Conservation (phyloP, 2,797 vertebrate species). For the Mastacembelus armatus region DNA sequence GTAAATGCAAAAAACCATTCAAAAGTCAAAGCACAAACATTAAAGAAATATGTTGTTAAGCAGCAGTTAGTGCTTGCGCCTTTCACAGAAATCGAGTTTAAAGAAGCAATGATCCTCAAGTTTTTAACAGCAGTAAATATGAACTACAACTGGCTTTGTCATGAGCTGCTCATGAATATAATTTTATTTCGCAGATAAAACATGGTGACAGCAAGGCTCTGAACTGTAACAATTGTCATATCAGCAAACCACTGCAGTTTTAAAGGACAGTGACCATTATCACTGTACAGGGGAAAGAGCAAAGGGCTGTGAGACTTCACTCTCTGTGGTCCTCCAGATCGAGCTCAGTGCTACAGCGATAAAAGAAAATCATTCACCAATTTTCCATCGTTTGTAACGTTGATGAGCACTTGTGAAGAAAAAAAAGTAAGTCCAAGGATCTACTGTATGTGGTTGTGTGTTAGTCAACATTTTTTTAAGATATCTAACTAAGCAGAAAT, state of each 20-base stretch:
- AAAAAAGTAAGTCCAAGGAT: conserved; percentile 5
- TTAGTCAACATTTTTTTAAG: conserved; percentile 53
- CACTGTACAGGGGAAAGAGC: conserved; percentile 5
- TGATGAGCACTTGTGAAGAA: conserved; percentile 25
- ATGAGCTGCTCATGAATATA: neutral
- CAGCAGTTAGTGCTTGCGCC: no score
- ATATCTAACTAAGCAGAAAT: conserved; percentile 28
- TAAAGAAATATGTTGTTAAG: no score
- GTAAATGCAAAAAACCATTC: neutral
- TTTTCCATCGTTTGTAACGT: conserved; percentile 17
- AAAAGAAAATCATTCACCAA: conserved; percentile 51
- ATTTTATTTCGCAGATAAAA: neutral
- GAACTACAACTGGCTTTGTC: neutral
- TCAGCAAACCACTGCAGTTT: conserved; percentile 37
- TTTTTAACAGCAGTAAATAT: neutral
- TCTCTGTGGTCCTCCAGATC: conserved; percentile 17
- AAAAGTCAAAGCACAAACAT: neutral
- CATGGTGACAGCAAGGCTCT: neutral
- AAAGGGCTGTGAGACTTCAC: conserved; percentile 25
- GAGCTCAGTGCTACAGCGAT: conserved; percentile 16
- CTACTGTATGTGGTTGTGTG: conserved; percentile 17
- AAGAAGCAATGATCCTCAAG: neutral
- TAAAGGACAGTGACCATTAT: conserved; percentile 34
- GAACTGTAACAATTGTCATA: conserved; percentile 1
- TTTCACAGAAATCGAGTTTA: no score